Percentiles rank a stretch among this genome's conserved stretches.
phyloP scores from a whole-genome alignment of 2,113 vertebrate species.

The Alces alces region DNA sequence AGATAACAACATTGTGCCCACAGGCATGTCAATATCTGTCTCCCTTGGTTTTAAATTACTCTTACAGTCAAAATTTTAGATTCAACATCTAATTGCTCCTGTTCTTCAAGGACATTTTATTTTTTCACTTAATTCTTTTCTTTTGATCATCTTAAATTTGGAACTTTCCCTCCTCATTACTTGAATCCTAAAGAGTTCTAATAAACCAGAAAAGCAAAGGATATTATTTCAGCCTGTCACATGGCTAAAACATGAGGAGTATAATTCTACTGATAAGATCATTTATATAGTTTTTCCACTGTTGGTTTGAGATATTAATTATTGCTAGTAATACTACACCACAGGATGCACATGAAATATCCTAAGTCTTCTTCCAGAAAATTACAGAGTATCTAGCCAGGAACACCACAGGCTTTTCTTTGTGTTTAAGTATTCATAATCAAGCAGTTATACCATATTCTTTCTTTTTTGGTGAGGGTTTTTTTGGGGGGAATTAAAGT shows the following conservation, averaged over 20 bases:
- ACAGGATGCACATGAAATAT: neutral
- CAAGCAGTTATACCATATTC: neutral
- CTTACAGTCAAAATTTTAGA: neutral
- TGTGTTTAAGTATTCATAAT: neutral
- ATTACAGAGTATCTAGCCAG: neutral
- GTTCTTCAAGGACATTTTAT: neutral
- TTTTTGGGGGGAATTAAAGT: neutral
- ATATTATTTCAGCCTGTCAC: neutral
- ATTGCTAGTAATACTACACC: neutral
- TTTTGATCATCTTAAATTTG: neutral
- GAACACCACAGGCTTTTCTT: neutral
- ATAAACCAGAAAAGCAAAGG: neutral
- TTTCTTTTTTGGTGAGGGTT: neutral
- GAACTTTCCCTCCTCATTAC: neutral
- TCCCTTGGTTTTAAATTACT: neutral
- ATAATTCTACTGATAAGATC: neutral
- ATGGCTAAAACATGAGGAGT: neutral
- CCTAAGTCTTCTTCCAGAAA: neutral
- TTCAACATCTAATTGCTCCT: neutral
- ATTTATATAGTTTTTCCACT: neutral
- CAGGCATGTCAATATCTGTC: neutral
- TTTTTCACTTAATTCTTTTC: neutral
- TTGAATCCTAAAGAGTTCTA: neutral
- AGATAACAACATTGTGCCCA: too few species aligned
- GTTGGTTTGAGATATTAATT: neutral